Conservation (phyloP, 1,140 invertebrate genomes). For the Globodera rostochiensis region DNA sequence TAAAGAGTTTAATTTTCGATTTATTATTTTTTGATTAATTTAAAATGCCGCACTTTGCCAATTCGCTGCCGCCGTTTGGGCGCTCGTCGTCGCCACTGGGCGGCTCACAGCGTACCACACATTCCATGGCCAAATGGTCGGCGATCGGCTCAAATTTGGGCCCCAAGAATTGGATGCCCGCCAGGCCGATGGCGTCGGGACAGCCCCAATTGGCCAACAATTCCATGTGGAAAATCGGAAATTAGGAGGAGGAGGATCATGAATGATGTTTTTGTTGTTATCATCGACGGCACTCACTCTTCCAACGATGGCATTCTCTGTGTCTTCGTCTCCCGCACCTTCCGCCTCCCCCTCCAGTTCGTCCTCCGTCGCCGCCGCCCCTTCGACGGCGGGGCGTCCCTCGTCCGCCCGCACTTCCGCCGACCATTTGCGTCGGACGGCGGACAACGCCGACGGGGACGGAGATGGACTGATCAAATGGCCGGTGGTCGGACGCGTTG, state of each 20-base stretch:
- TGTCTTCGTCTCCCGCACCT: neutral
- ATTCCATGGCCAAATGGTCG: slow-evolving; percentile 49
- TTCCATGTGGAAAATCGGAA: slow-evolving; percentile 67
- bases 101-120: slow-evolving; percentile 62
- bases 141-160: slow-evolving; percentile 65
- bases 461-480: neutral
- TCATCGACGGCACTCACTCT: neutral
- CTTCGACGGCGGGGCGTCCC: neutral
- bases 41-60: slow-evolving; percentile 21
- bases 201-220: slow-evolving; percentile 69
- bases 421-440: neutral
- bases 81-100: slow-evolving; percentile 15
- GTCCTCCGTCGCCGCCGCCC: neutral
- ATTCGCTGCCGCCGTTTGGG: neutral
- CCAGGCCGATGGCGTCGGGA: slow-evolving; percentile 68
- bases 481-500: slow-evolving; percentile 7
- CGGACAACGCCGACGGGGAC: neutral
- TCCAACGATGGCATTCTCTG: slow-evolving; percentile 4
- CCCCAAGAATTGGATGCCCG: slow-evolving; percentile 68
- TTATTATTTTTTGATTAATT: too few species aligned
- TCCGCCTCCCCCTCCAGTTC: neutral
- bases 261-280: too few species aligned
- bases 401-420: neutral
- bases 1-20: neutral
- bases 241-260: neutral